Evolutionary conservation across 2,113 vertebrate species (phyloP), one percentile per base, ranked within the genome.

Genomic region (zebrafish (Danio rerio)): DNA sequence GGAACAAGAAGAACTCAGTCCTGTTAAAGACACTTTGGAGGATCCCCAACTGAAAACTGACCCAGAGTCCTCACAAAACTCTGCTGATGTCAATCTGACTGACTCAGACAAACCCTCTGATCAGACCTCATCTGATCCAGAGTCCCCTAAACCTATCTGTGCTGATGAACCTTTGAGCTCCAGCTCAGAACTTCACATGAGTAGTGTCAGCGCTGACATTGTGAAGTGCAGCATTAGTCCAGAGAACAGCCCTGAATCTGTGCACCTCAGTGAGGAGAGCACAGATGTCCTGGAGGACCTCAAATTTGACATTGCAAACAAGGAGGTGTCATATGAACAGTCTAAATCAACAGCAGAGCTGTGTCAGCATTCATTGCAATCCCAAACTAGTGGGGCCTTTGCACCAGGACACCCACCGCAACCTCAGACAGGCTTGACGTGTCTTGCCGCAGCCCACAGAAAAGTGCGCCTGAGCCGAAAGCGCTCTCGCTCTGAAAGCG

Each of bases 401-500:
- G 73, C 89, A 94, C 1, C 83, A 93, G 91, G 9, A 86, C 88
- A 85, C 82, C 85, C 93, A 91, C 84, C 85, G 65, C 87, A 91
- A 89, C 88, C 86, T 91, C 90, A 89, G 94, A 90, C 91, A 7
- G 94, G 87, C 50, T 95, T 92, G 91, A 96, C 91, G 55, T 96
- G 92, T 90, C 95, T 86, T 15, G 92, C 91, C n/a, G 94, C 92
- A 74, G 95, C 92, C 52, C 95, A 94, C 52, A 94, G 92, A 91
- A 93, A 95, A 61, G 95, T 94, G 31, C 96, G 96, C 88, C 90
- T 96, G 83, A 97, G 96, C 89, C 96, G 96, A 78, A 99, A 99
- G 86, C 94, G 97, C 16, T 98, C 98, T 66, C 96, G 94, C 68
- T 99, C 98, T 0, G 98, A 99, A 92, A 98, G 97, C 0, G 98